Conservation (phyloP, 2,797 vertebrate genomes). For the Distichodus sexfasciatus region DNA sequence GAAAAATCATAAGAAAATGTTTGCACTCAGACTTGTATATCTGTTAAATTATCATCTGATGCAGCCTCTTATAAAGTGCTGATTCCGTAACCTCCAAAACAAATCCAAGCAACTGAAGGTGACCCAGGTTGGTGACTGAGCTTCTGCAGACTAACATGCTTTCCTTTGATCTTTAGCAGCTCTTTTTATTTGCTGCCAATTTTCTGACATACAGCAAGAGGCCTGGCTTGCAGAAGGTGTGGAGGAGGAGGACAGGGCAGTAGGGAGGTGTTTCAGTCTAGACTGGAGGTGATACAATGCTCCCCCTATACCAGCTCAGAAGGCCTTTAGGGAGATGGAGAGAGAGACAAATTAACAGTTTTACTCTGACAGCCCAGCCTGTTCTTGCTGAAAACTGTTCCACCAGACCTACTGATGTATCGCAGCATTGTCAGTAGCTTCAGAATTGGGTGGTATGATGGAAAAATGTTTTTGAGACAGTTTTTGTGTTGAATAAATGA, state of each 20-base stretch:
- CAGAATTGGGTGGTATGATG: neutral
- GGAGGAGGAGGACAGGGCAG: constrained; percentile 36
- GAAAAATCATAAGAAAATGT: neutral
- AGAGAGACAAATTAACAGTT: constrained; percentile 55
- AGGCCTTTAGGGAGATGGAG: constrained; percentile 37
- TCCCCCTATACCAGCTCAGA: constrained; percentile 49
- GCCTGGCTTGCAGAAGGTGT: constrained; percentile 38
- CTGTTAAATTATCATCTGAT: neutral
- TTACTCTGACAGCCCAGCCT: constrained; percentile 25
- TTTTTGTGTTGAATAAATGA: constrained; percentile 1
- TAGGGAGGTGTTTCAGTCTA: constrained; percentile 35
- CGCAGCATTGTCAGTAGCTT: constrained; percentile 18
- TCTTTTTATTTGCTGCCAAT: constrained; percentile 28
- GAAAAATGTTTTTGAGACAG: neutral
- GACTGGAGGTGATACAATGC: constrained; percentile 45
- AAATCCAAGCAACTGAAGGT: constrained; percentile 8
- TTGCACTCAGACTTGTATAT: neutral
- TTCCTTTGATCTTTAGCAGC: constrained; percentile 39
- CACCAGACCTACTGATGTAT: constrained; percentile 42
- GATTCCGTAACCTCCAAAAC: constrained; percentile 1
- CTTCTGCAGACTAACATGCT: neutral
- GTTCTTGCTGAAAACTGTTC: constrained; percentile 20
- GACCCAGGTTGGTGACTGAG: neutral
- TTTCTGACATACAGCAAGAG: constrained; percentile 35
- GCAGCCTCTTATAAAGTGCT: neutral